Percentiles rank a stretch among this genome's conserved stretches.
phyloP scores from a whole-genome alignment of 2,888 invertebrate genomes.

The Dryadula phaetusa region DNA sequence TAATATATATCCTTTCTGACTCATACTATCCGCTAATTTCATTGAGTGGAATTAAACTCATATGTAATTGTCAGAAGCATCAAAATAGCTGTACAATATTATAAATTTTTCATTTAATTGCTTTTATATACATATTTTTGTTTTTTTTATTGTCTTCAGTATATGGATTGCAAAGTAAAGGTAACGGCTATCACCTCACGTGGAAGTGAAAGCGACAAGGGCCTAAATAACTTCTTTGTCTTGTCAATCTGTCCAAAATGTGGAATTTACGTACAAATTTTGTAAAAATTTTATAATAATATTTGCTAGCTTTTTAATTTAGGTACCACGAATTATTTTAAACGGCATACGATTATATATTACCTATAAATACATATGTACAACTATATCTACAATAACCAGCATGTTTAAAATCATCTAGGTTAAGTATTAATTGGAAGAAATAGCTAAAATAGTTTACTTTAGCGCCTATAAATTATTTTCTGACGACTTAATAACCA shows the following conservation, averaged over 20 bases:
- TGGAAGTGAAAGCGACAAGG: slow-evolving; percentile 67
- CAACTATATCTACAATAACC: slow-evolving; percentile 6
- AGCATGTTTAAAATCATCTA: slow-evolving; percentile 10
- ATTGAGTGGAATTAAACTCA: too few species aligned
- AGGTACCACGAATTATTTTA: neutral
- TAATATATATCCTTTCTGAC: too few species aligned
- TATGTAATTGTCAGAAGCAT: too few species aligned
- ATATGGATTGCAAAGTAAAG: slow-evolving; percentile 63
- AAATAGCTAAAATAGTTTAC: slow-evolving; percentile 11
- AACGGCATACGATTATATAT: neutral
- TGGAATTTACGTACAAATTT: neutral
- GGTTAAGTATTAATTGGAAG: slow-evolving; percentile 14
- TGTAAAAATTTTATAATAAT: neutral
- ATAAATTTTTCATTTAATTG: neutral
- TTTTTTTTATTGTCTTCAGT: slow-evolving; percentile 74
- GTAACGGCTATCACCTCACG: slow-evolving; percentile 70
- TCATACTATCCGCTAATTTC: slow-evolving; percentile 36
- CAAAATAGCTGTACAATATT: neutral
- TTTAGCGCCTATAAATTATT: slow-evolving; percentile 3
- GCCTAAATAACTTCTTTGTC: slow-evolving; percentile 32
- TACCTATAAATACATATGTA: neutral
- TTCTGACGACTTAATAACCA: slow-evolving; percentile 12
- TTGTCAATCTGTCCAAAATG: slow-evolving; percentile 11
- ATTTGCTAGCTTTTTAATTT: too few species aligned
- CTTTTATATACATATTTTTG: slow-evolving; percentile 8